Percentiles rank a stretch among this genome's conserved stretches.
Conservation (phyloP, 2,888 invertebrate species). For the Bugulina stolonifera region DNA sequence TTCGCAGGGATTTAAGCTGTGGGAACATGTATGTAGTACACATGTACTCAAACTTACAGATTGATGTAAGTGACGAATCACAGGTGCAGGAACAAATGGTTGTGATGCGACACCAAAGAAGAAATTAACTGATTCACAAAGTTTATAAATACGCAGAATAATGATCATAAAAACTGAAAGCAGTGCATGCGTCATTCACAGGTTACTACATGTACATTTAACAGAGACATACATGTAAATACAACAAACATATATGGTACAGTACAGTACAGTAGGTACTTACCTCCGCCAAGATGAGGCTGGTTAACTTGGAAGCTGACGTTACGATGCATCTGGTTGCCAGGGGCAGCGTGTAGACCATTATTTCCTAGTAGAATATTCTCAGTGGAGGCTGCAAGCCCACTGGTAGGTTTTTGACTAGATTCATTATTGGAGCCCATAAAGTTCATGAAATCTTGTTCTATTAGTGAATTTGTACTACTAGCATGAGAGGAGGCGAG, state of each 20-base stretch:
- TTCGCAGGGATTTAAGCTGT: too few species aligned
- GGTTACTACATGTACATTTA: not conserved
- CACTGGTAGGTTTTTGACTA: not conserved
- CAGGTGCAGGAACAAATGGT: too few species aligned
- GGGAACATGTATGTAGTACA: too few species aligned
- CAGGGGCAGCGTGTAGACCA: not conserved
- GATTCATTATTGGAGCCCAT: not conserved
- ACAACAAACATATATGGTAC: not conserved
- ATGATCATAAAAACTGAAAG: too few species aligned
- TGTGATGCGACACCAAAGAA: too few species aligned
- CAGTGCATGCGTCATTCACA: not conserved
- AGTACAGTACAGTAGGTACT: not conserved
- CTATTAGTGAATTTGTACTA: not conserved
- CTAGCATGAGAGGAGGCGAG: conserved; percentile 1
- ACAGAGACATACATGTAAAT: not conserved
- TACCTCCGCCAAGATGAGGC: conserved; percentile 3
- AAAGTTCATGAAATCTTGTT: conserved; percentile 20
- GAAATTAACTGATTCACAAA: too few species aligned
- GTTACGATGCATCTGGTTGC: not conserved
- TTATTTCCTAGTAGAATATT: not conserved
- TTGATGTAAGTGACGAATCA: too few species aligned
- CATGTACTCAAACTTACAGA: too few species aligned
- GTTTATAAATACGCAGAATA: too few species aligned
- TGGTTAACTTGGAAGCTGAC: not conserved
- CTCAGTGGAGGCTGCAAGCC: conserved; percentile 6